Percentiles rank a stretch among this genome's conserved stretches.
These are phyloP conservation scores for Lucifuga dentata DNA, from an alignment of 2,113 vertebrate genomes.

Conservation along the genomic window DNA sequence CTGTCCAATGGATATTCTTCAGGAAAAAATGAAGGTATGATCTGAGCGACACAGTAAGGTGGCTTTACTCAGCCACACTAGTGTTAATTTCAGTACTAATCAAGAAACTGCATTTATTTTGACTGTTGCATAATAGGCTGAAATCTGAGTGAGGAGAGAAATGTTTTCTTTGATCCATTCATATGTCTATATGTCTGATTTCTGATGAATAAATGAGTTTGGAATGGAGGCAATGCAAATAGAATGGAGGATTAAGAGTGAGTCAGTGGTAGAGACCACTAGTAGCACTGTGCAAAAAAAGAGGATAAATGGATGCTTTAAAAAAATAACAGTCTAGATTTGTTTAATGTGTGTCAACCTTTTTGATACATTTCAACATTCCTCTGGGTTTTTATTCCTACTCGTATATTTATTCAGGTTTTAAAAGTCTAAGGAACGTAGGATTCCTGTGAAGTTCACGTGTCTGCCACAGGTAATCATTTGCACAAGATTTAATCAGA, in stretches of 20 bases:
- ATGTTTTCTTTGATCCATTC: constrained; percentile 1
- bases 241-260: constrained; percentile 66
- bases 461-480: constrained; percentile 23
- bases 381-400: not conserved
- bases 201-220: constrained; percentile 37
- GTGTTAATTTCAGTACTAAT: constrained; percentile 23
- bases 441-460: constrained; percentile 15
- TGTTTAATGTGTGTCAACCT: constrained; percentile 66
- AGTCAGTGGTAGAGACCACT: constrained; percentile 57
- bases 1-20: constrained; percentile 56
- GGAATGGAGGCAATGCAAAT: constrained; percentile 21
- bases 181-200: constrained; percentile 39
- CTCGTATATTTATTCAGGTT: constrained; percentile 6
- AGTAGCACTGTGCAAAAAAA: constrained; percentile 56
- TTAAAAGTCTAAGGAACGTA: constrained; percentile 4
- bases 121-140: constrained; percentile 71
- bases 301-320: constrained; percentile 62
- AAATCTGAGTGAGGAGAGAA: constrained; percentile 27
- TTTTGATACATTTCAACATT: constrained; percentile 44
- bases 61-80: constrained; percentile 38
- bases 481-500: constrained; percentile 23
- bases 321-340: constrained; percentile 70
- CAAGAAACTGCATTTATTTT: constrained; percentile 44
- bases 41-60: constrained; percentile 45
- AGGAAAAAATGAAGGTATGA: constrained; percentile 69